Evolutionary conservation across 30 jellyfish, hydroid and myxozoan species (phyloP).

Genomic region (Mastigias papua): DNA sequence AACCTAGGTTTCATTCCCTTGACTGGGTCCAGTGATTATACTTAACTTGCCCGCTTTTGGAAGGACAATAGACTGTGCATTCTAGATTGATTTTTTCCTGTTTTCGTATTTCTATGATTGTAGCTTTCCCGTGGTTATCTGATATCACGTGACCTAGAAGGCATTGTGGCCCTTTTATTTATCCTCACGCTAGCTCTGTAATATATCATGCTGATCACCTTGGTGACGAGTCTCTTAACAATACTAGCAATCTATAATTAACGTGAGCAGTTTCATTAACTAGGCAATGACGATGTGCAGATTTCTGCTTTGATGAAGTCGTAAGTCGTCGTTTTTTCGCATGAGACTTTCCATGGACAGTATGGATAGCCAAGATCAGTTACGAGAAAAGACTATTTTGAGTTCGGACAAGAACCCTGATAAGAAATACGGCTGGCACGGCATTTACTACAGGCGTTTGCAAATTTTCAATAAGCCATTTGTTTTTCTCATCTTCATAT

Average conservation of each 20-base stretch:
- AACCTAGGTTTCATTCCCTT: too few relatives aligned
- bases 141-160: too few relatives aligned
- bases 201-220: not conserved
- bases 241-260: not conserved
- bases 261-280: too few relatives aligned
- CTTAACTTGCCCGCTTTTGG: too few relatives aligned
- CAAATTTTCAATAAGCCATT: slow-evolving; percentile 80
- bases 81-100: too few relatives aligned
- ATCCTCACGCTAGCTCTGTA: too few relatives aligned
- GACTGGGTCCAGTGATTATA: too few relatives aligned
- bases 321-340: not conserved
- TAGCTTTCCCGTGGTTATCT: too few relatives aligned
- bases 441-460: slow-evolving; percentile 53
- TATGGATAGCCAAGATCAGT: not conserved
- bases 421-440: slow-evolving; percentile 86
- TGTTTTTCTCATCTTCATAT: slow-evolving; percentile 60
- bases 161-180: too few relatives aligned
- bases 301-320: not conserved
- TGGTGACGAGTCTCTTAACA: not conserved
- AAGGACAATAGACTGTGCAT: too few relatives aligned
- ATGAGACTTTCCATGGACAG: not conserved
- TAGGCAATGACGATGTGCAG: too few relatives aligned
- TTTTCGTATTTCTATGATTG: too few relatives aligned
- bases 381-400: not conserved
- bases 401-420: slow-evolving; percentile 27